Percentiles rank a stretch among this genome's conserved stretches.
Conservation (phyloP, 2,113 vertebrate genomes). For the Empidonax traillii region DNA sequence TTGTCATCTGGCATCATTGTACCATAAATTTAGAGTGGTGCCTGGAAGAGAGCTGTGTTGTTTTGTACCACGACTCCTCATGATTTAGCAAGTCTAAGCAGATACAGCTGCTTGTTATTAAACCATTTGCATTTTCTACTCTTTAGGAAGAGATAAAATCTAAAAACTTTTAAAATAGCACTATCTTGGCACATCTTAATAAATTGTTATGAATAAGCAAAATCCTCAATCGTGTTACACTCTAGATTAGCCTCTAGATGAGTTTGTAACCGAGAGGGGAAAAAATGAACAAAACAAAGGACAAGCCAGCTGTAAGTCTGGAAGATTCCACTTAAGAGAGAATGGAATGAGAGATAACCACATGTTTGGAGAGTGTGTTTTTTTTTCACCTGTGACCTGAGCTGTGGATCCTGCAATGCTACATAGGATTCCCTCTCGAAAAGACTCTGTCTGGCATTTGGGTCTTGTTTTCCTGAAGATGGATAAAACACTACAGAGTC, state of each 20-base stretch:
- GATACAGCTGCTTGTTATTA: not conserved
- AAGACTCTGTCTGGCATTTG: not conserved
- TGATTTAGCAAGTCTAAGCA: conserved; percentile 1
- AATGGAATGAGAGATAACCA: not conserved
- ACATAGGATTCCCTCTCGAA: not conserved
- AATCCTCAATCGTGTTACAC: not conserved
- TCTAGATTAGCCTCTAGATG: not conserved
- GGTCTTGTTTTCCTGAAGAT: not conserved
- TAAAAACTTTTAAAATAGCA: not conserved
- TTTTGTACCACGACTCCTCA: not conserved
- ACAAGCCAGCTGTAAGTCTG: not conserved
- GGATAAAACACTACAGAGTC: not conserved
- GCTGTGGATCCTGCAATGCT: not conserved
- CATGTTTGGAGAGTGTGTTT: not conserved
- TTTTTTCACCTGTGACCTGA: not conserved
- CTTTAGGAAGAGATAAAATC: not conserved
- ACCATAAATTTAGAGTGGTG: conserved; percentile 1
- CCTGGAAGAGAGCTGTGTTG: not conserved
- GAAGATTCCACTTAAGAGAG: not conserved
- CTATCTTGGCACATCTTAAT: not conserved
- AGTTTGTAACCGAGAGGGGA: not conserved
- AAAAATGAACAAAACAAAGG: not conserved
- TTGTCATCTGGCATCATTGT: conserved; percentile 15
- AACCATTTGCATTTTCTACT: not conserved
- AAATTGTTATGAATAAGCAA: not conserved